Base-by-base conservation (phyloP, 2,113 vertebrate genomes). In the Perca schrenkii region DNA sequence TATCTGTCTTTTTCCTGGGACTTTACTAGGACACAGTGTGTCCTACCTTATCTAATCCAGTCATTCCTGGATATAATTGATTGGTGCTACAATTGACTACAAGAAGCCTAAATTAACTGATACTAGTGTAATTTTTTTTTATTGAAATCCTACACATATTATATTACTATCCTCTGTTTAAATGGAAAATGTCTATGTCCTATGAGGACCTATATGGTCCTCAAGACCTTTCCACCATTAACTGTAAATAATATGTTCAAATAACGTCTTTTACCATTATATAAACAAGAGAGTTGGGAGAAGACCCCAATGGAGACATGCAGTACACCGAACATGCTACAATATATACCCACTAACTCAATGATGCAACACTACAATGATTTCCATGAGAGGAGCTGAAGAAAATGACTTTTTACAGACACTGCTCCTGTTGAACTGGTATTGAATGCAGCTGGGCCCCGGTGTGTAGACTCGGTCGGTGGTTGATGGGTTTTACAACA, bases 401-500 rank as follows among this genome's bases (percentile, higher is more conserved):
- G 19, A 62, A 75, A 62, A 62, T 22, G 12, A 19, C 22, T 73
- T 67, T 66, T 64, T 76, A 72, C 56, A 63, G 46, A 46, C 50
- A 25, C 47, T 46, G 61, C 74, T 74, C 49, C n/a, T 49, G 31
- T 63, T 76, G 21, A 53, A 14, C 63, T n/a, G 22, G 11, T 86
- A 71, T 72, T 66, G 83, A 83, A 67, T 62, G 53, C 17, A 61
- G 68, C 61, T 67, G 47, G 31, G 54, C 50, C 12, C 75, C 46
- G 31, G 64, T 80, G 77, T 65, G 77, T 19, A 14, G 68, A 60
- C 77, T 49, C 36, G 43, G 77, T 31, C 46, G 69, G 81, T 68
- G 65, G 83, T 77, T 84, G 82, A 91, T 84, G 50, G 47, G 67
- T 85, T 86, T 84, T 88, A 81, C 80, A 88, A 81, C 86, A 83